Percentiles rank a stretch among this genome's conserved stretches.
Conservation (phyloP, 2,113 vertebrate genomes). For the Rhinopomastus cyanomelas region DNA sequence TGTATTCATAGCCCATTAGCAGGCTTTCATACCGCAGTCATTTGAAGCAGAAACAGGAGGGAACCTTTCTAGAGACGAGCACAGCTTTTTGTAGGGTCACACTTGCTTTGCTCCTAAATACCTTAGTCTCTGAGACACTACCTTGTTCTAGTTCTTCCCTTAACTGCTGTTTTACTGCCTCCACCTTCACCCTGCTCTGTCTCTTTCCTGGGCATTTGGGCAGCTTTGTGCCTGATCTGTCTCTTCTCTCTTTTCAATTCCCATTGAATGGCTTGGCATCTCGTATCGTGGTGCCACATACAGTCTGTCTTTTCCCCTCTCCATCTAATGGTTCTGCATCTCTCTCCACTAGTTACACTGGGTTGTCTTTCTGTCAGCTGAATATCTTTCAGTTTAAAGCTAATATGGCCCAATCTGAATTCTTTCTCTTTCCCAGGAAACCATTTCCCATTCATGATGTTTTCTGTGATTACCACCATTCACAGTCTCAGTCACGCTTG, state of each 20-base stretch:
- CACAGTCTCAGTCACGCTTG: not conserved
- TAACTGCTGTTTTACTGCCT: not conserved
- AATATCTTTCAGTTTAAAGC: not conserved
- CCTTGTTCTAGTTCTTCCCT: not conserved
- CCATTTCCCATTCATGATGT: not conserved
- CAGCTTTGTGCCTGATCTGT: not conserved
- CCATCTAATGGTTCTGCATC: not conserved
- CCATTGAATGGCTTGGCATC: not conserved
- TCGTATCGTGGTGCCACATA: not conserved
- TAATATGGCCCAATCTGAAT: not conserved
- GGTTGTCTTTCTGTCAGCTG: slow-evolving; percentile 4
- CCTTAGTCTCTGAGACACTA: not conserved
- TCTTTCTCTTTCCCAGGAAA: slow-evolving; percentile 10
- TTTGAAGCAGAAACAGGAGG: not conserved
- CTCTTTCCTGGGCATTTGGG: not conserved
- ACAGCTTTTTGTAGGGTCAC: not conserved
- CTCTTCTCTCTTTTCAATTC: not conserved
- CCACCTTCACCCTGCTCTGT: not conserved
- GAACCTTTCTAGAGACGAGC: not conserved
- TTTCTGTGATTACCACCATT: not conserved
- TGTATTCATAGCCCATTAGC: slow-evolving; percentile 22
- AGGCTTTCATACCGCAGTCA: not conserved
- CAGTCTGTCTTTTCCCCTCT: not conserved
- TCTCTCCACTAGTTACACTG: not conserved
- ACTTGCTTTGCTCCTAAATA: not conserved